Base-by-base conservation (phyloP, 92 coral and sea anemone genomes). In the Anthopleura xanthogrammica region DNA sequence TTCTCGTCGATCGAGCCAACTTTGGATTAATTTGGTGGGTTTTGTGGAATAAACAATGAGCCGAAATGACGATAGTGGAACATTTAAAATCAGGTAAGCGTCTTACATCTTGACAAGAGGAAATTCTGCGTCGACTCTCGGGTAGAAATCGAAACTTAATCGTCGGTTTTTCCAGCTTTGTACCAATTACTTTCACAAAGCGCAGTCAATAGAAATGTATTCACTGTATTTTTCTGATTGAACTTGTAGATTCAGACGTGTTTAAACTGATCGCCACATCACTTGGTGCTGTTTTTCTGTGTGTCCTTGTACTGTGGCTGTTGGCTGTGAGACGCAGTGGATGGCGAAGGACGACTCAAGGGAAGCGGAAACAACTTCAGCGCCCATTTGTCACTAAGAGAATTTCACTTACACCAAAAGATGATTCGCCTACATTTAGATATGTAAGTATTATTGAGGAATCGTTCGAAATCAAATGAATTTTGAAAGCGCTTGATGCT, bases 81-180 rank as follows among this genome's bases (percentile, higher is more conserved):
- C 78, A 84, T 77, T 43, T 84, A 22, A 84, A 78, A 84, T 78
- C 87, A 84, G 87, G 87, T 84, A 50, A 14, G 87, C 20, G 12
- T 55, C 41, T 13, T 19, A 42, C 20, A 29, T 8, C 5, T 24
- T 10, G 66, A 52, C 7, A 62, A 41, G 50, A 24, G 73, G 56
- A 80, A 41, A 16, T 40, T 62, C 41, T 60, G 70, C 29, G 7
- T 80, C 42, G 23, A 80, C 40, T 62, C 3, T 80, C 52, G 72
- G 57, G 54, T 6, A 39, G 52, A 60, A 14, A 5, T 20, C 23
- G 72, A 40, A 55, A 60, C 65, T 65, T 36, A 65, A 24, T 36
- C 42, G 74, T 68, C 36, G 36, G 43, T 68, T 6, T 23, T 68
- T 68, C 41, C 74, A 24, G 42, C 43, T 1, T 24, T 22, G 42